phyloP scores from a whole-genome alignment of 2,797 vertebrate species.

The Epinephelus awoara region DNA sequence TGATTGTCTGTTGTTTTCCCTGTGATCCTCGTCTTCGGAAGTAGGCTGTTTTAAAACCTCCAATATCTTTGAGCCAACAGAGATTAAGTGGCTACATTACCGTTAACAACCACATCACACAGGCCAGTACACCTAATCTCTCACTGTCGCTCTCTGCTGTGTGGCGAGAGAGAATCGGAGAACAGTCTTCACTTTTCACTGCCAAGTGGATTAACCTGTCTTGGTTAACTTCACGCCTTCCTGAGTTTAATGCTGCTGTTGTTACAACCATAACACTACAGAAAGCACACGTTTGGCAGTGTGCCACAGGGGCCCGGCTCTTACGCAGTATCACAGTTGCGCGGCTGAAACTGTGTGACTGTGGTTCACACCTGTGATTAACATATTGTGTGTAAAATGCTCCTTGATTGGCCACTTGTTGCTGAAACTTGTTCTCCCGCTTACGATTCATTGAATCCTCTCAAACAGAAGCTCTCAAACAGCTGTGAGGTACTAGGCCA shows the following conservation, averaged over 20 bases:
- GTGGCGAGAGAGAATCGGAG: slow-evolving; percentile 7
- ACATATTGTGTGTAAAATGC: neutral
- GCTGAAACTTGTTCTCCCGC: no score
- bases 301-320: neutral
- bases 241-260: neutral
- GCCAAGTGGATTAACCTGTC: slow-evolving; percentile 71
- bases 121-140: slow-evolving; percentile 52
- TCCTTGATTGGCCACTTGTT: neutral
- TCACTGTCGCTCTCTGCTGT: slow-evolving; percentile 23
- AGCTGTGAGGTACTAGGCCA: no score
- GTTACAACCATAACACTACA: slow-evolving; percentile 26
- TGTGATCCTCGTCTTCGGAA: slow-evolving; percentile 28
- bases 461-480: no score
- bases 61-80: slow-evolving; percentile 22
- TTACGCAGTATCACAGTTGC: neutral
- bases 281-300: neutral
- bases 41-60: neutral
- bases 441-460: no score
- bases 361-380: neutral
- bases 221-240: slow-evolving; percentile 41
- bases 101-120: slow-evolving; percentile 47
- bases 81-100: slow-evolving; percentile 57
- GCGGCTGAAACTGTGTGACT: neutral
- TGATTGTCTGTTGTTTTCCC: neutral
- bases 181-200: slow-evolving; percentile 13